Evolutionary conservation across 2,797 vertebrate genomes (phyloP), one percentile per base, ranked within the genome.

Genomic region (Poliocrania exsul): DNA sequence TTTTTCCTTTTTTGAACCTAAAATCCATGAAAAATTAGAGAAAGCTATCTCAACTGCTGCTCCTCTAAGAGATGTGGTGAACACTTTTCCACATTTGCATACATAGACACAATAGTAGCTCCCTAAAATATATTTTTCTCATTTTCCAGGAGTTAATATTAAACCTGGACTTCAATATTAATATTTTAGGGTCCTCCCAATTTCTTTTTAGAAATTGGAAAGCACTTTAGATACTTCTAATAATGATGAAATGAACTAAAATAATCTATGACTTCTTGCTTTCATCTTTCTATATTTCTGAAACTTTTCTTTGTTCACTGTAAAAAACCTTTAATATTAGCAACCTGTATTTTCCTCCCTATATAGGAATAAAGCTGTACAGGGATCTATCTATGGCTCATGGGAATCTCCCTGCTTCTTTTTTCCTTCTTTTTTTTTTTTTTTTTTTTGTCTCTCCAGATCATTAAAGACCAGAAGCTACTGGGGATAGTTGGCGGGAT

Each of bases 391-490:
- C 56, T 79, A 7, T 96, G 89, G 83, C 93, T 96, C 86, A 93
- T 91, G 93, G 86, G 81, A 94, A 92, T 75, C 33, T 91, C 64
- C 66, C 38, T 24, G 16, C 16, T 24, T 74, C 17, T 40, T 61
- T 75, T 94, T 54, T 50, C 35, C n/a, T n/a, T 82, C 66, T 81
- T 74, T 51, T 1, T 10, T 75, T 62, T 50, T n/a, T 57, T 86
- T 69, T 86, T 91, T 89, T 65, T 80, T 88, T 91, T 96, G 81
- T 93, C 97, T 94, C 97, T 92, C 79, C 96, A 99, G 99, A 99
- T 99, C 98, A 99, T 99, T 97, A 99, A 99, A 98, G 99, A 99
- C 98, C 99, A 99, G 98, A 99, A 99, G 97, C 97, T 99, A 97
- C 97, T 99, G 94, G 99, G 99, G 96, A 99, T 99, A 51, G 99